phyloP scores from a whole-genome alignment of 2,888 invertebrate species.

The Brachyopa scutellaris region DNA sequence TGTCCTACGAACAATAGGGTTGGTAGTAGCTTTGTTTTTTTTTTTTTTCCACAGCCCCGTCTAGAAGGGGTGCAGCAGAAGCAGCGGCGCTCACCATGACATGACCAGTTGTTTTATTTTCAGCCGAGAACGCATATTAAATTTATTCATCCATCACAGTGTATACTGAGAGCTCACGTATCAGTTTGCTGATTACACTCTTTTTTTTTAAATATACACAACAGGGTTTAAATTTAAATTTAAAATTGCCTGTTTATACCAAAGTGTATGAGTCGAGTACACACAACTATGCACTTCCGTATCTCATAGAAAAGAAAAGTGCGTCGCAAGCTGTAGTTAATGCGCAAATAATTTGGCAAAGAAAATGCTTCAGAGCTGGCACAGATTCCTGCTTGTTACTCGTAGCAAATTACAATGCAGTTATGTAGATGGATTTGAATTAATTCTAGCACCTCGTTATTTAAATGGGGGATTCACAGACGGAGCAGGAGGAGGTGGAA shows the following conservation, averaged over 20 bases:
- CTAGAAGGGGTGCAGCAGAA: slow-evolving; percentile 57
- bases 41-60: too few species aligned
- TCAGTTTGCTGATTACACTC: slow-evolving; percentile 55
- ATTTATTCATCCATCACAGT: slow-evolving; percentile 18
- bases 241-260: background rate
- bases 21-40: background rate
- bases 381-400: slow-evolving; percentile 50
- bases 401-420: slow-evolving; percentile 32
- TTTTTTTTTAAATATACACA: background rate
- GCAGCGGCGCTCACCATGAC: slow-evolving; percentile 36
- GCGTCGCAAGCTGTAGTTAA: slow-evolving; percentile 21
- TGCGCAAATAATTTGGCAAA: slow-evolving; percentile 60
- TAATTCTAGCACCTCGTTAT: slow-evolving; percentile 10
- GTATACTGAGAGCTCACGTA: slow-evolving; percentile 37
- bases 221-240: slow-evolving; percentile 34
- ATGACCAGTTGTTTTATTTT: slow-evolving; percentile 37
- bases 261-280: background rate
- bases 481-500: background rate
- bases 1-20: slow-evolving; percentile 20
- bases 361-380: slow-evolving; percentile 31
- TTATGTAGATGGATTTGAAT: slow-evolving; percentile 19
- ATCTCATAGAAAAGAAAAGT: slow-evolving; percentile 16
- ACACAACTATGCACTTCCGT: slow-evolving; percentile 49
- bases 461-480: background rate
- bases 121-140: slow-evolving; percentile 4